phyloP scores from a whole-genome alignment of 2,797 vertebrate genomes.

The Labeo calbasu region DNA sequence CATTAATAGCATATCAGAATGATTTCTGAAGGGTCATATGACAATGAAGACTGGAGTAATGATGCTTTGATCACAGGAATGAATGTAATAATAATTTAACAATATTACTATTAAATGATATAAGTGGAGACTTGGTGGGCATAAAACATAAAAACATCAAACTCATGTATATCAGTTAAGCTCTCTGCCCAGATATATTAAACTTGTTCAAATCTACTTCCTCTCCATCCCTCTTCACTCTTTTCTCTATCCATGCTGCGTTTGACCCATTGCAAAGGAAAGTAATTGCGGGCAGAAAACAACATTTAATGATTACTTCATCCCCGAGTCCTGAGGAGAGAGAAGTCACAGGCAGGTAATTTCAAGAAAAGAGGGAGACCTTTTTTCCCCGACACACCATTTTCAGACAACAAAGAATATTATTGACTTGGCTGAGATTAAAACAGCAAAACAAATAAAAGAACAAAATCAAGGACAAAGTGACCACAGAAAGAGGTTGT shows the following conservation, averaged over 20 bases:
- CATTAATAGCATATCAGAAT: not conserved
- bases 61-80: not conserved
- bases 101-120: not conserved
- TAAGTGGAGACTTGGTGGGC: not conserved
- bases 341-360: conserved; percentile 83
- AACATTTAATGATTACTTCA: conserved; percentile 87
- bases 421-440: conserved; percentile 87
- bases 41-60: not conserved
- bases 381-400: conserved; percentile 76
- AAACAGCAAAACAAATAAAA: conserved; percentile 86
- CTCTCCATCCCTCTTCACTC: conserved; percentile 73
- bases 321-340: conserved; percentile 75
- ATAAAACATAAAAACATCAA: not conserved
- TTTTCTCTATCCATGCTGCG: conserved; percentile 69
- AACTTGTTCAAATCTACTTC: conserved; percentile 11
- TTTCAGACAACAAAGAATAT: conserved; percentile 87
- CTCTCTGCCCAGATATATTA: conserved; percentile 25
- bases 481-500: conserved; percentile 75
- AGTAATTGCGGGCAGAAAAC: conserved; percentile 85
- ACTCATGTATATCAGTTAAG: not conserved
- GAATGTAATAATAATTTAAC: not conserved
- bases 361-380: conserved; percentile 77
- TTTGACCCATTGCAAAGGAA: conserved; percentile 81
- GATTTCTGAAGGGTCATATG: not conserved
- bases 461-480: conserved; percentile 78